Percentiles rank a stretch among this genome's conserved stretches.
Evolutionary conservation across 1,140 invertebrate genomes (phyloP).

Genomic region (Glomeris maerens): DNA sequence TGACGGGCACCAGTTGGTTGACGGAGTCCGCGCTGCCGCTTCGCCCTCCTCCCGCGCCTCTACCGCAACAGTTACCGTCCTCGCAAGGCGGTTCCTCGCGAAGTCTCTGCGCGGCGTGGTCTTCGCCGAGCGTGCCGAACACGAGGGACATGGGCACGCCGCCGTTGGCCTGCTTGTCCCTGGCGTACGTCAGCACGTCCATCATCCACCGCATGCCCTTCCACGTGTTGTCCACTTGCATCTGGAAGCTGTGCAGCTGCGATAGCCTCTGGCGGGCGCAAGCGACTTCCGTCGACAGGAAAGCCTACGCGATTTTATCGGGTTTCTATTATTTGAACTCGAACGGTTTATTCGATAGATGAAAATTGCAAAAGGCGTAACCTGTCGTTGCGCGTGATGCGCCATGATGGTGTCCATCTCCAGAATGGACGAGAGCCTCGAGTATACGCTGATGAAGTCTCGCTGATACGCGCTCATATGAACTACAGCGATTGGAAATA

Average conservation of each 20-base stretch:
- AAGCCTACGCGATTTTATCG: slow-evolving; percentile 43
- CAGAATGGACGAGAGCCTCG: slow-evolving; percentile 73
- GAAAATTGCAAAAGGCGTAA: slow-evolving; percentile 20
- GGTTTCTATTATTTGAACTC: slow-evolving; percentile 4
- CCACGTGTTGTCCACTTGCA: slow-evolving; percentile 70
- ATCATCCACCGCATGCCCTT: slow-evolving; percentile 86
- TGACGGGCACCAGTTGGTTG: no score
- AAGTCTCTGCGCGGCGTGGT: no score
- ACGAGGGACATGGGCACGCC: slow-evolving; percentile 23
- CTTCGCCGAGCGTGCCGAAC: slow-evolving; percentile 10
- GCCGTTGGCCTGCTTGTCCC: slow-evolving; percentile 48
- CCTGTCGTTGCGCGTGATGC: slow-evolving; percentile 75
- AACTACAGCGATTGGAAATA: slow-evolving; percentile 33
- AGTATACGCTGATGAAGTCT: slow-evolving; percentile 73
- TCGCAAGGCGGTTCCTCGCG: no score
- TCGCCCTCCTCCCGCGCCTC: no score
- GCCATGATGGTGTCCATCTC: slow-evolving; percentile 83
- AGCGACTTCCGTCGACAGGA: slow-evolving; percentile 71
- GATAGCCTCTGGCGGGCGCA: slow-evolving; percentile 67
- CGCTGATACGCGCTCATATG: slow-evolving; percentile 80
- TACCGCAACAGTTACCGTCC: no score
- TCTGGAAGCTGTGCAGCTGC: slow-evolving; percentile 64
- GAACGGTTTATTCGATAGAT: neutral
- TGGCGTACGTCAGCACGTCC: slow-evolving; percentile 79
- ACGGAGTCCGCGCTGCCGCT: no score